phyloP scores from a whole-genome alignment of 2,113 vertebrate species.

The Pseudorectes ferrugineus region DNA sequence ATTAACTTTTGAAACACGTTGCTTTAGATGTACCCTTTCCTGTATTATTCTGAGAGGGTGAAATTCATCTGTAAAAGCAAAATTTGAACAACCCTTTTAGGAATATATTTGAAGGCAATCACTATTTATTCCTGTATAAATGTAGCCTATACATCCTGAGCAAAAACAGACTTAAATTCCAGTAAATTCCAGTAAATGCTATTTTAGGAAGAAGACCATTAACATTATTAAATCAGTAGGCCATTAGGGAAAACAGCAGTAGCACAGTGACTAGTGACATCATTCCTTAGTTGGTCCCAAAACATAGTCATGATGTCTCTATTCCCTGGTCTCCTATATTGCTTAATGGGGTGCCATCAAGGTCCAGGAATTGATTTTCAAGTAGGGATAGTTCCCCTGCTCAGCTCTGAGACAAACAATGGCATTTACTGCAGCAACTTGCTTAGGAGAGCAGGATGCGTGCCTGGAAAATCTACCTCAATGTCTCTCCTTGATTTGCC shows the following conservation, averaged over 20 bases:
- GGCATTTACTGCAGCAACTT: not conserved
- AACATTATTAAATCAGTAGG: constrained; percentile 23
- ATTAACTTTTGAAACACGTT: not conserved
- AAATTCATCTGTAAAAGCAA: not conserved
- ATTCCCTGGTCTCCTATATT: not conserved
- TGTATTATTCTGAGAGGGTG: not conserved
- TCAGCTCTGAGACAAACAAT: not conserved
- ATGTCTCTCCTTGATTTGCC: not conserved
- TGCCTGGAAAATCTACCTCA: not conserved
- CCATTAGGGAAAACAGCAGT: not conserved
- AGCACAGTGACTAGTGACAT: not conserved
- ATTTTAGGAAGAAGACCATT: constrained; percentile 11
- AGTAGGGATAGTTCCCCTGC: not conserved
- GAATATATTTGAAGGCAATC: not conserved
- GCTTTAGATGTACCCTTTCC: not conserved
- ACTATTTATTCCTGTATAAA: not conserved
- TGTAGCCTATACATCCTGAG: not conserved
- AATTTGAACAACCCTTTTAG: not conserved
- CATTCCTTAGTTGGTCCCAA: not conserved
- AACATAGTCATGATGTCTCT: not conserved
- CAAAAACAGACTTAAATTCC: not conserved
- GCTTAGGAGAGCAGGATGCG: not conserved
- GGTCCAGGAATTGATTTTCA: not conserved
- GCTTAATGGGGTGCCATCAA: not conserved
- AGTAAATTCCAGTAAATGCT: not conserved